phyloP scores from a whole-genome alignment of 1,140 invertebrate genomes.

The Wiebesia pumilae region DNA sequence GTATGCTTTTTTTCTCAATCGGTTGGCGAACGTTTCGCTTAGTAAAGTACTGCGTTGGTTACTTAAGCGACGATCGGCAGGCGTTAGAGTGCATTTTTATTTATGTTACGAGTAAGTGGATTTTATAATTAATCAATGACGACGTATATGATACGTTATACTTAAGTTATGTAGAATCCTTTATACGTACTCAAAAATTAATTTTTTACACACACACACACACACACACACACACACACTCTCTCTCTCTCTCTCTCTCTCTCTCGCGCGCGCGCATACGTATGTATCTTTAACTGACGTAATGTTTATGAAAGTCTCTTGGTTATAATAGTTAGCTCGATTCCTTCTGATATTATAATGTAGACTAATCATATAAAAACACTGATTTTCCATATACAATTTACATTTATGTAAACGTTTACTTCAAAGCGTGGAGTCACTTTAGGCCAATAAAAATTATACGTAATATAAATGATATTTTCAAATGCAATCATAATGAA shows the following conservation, averaged over 20 bases:
- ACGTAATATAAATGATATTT: constrained; percentile 4
- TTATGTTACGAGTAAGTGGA: constrained; percentile 31
- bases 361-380: not conserved
- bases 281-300: constrained; percentile 1
- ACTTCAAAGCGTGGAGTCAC: not conserved
- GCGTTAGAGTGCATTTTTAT: constrained; percentile 21
- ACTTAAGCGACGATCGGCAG: constrained; percentile 33
- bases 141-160: constrained; percentile 20
- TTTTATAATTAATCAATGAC: constrained; percentile 50
- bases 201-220: not conserved
- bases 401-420: constrained; percentile 33
- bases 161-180: not conserved
- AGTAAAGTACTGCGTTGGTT: constrained; percentile 15
- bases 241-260: no score
- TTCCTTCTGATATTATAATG: constrained; percentile 28
- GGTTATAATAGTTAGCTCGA: constrained; percentile 12
- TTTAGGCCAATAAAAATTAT: constrained; percentile 27
- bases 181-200: not conserved
- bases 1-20: constrained; percentile 24
- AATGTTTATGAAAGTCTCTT: constrained; percentile 28
- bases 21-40: not conserved
- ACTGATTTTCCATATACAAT: constrained; percentile 6
- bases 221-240: no score
- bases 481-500: not conserved
- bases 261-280: no score